Conservation (phyloP, 2,888 invertebrate genomes). For the Parnassius orleans region DNA sequence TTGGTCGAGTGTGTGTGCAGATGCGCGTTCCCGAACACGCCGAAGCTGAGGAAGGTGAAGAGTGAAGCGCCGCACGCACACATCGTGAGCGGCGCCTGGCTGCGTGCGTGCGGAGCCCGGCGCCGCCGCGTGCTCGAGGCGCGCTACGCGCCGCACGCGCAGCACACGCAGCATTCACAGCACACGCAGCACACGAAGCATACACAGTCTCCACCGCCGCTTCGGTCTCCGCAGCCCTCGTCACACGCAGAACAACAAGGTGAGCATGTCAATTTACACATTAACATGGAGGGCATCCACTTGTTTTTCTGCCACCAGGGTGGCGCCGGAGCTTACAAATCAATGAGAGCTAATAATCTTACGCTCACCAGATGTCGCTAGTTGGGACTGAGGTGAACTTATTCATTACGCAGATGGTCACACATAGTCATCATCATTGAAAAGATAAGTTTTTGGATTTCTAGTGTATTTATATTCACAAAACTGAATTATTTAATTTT, state of each 20-base stretch:
- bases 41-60: constrained; percentile 89
- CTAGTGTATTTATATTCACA: no score
- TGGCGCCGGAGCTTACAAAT: no score
- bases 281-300: no score
- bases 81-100: constrained; percentile 88
- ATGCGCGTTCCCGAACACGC: constrained; percentile 94
- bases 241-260: neutral
- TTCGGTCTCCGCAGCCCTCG: neutral
- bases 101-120: constrained; percentile 82
- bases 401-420: no score
- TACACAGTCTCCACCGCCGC: neutral
- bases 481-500: no score
- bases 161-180: constrained; percentile 38
- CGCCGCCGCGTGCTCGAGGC: constrained; percentile 83
- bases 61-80: constrained; percentile 66
- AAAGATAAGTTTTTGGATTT: no score
- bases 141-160: constrained; percentile 37
- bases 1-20: constrained; percentile 62
- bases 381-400: no score
- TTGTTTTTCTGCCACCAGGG: no score
- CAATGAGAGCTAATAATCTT: no score
- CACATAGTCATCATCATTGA: no score
- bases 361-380: no score
- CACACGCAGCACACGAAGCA: constrained; percentile 20
- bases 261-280: no score